phyloP scores from a whole-genome alignment of 2,113 vertebrate species.

The Nettapus auritus region DNA sequence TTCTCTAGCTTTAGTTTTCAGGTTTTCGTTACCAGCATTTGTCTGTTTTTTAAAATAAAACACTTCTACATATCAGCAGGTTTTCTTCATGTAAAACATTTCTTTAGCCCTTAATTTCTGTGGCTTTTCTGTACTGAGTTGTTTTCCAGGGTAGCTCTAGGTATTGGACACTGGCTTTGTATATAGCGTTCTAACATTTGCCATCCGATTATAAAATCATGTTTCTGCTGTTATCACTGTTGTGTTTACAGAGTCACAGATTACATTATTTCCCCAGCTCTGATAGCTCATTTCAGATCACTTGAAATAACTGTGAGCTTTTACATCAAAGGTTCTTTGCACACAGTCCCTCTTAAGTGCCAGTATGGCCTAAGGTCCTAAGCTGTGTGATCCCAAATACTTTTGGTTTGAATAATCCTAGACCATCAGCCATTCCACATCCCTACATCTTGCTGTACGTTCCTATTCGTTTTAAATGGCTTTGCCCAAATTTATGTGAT shows the following conservation, averaged over 20 bases:
- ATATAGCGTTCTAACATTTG: neutral
- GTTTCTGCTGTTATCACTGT: neutral
- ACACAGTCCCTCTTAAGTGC: neutral
- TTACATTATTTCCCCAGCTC: neutral
- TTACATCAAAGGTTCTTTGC: neutral
- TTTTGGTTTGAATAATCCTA: neutral
- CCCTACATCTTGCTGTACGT: neutral
- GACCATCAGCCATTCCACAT: neutral
- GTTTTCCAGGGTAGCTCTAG: neutral
- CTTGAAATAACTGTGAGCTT: neutral
- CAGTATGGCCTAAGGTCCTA: neutral
- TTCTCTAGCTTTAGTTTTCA: neutral
- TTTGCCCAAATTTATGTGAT: neutral
- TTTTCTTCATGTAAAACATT: neutral
- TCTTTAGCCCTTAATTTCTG: neutral
- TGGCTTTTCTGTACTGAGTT: neutral
- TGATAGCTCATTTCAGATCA: neutral
- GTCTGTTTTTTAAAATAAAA: neutral
- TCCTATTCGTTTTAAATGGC: neutral
- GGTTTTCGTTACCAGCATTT: neutral
- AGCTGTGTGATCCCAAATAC: neutral
- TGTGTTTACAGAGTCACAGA: neutral
- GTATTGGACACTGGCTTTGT: neutral
- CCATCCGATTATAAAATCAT: neutral
- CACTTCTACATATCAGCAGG: neutral